Evolutionary conservation across 2,888 invertebrate species (phyloP).

Genomic region (Nomada fabriciana): DNA sequence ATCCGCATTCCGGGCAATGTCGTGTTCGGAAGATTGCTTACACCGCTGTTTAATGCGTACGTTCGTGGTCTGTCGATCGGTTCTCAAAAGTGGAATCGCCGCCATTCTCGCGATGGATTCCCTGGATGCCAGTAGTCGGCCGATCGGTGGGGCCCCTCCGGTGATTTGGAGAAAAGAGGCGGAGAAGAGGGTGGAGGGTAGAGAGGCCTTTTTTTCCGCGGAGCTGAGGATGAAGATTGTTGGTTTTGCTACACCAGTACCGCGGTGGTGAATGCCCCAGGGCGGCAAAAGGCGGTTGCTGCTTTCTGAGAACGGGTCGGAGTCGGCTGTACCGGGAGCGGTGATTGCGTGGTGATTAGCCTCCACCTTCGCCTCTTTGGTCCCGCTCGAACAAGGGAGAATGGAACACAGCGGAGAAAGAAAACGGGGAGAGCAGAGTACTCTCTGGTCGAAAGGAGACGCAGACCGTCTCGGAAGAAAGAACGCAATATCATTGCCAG

Average conservation of each 20-base stretch:
- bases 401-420: constrained; percentile 1
- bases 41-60: constrained; percentile 65
- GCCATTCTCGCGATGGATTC: constrained; percentile 71
- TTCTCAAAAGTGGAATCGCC: constrained; percentile 61
- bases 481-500: constrained; percentile 60
- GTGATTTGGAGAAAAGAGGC: constrained; percentile 69
- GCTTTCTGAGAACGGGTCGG: constrained; percentile 79
- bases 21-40: constrained; percentile 62
- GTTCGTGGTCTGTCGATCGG: constrained; percentile 62
- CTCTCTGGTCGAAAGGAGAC: constrained; percentile 17
- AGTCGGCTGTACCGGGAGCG: constrained; percentile 77
- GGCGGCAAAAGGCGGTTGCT: constrained; percentile 71
- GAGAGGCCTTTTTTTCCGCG: constrained; percentile 71
- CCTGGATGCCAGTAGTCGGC: constrained; percentile 73
- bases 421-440: neutral
- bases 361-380: constrained; percentile 78
- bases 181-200: constrained; percentile 64
- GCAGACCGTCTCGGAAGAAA: constrained; percentile 28
- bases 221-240: constrained; percentile 80
- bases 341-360: constrained; percentile 82
- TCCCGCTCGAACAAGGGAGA: constrained; percentile 39
- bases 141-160: constrained; percentile 68
- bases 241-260: constrained; percentile 79
- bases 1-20: constrained; percentile 66
- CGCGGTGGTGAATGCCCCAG: constrained; percentile 74